Evolutionary conservation across 2,888 invertebrate species (phyloP).

Genomic region (Epistrophella euchroma): DNA sequence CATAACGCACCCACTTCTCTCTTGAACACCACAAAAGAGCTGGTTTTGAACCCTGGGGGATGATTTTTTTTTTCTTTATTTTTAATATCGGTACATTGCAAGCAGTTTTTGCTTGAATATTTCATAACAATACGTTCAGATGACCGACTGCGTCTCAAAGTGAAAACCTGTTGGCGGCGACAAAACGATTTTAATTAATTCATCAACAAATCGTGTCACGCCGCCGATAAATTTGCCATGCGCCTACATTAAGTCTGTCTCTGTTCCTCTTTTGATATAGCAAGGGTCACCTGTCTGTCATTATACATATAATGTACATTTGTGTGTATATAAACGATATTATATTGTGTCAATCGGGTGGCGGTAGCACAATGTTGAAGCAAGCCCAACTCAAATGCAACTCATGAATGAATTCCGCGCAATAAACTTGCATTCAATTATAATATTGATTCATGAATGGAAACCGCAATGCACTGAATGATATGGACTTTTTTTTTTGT

Average conservation of each 20-base stretch:
- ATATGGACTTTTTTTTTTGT: neutral
- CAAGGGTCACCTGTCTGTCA: constrained; percentile 49
- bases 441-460: constrained; percentile 72
- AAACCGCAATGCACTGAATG: constrained; percentile 16
- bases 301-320: too few relatives aligned
- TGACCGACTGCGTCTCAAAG: constrained; percentile 53
- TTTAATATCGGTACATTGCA: constrained; percentile 21
- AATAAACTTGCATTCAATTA: constrained; percentile 64
- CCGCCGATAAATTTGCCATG: constrained; percentile 71
- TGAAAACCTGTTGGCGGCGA: constrained; percentile 72
- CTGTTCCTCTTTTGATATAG: constrained; percentile 33
- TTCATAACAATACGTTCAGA: constrained; percentile 58
- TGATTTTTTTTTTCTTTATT: constrained; percentile 27
- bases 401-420: constrained; percentile 65
- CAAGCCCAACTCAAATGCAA: constrained; percentile 14
- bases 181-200: constrained; percentile 72
- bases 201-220: constrained; percentile 68
- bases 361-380: constrained; percentile 22
- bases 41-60: constrained; percentile 37
- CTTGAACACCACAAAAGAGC: constrained; percentile 30
- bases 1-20: constrained; percentile 51
- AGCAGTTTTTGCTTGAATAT: constrained; percentile 51
- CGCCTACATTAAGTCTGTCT: constrained; percentile 43
- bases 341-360: neutral
- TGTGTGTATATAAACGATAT: neutral